Conservation (phyloP, 2,888 invertebrate genomes). For the Bugulina stolonifera region DNA sequence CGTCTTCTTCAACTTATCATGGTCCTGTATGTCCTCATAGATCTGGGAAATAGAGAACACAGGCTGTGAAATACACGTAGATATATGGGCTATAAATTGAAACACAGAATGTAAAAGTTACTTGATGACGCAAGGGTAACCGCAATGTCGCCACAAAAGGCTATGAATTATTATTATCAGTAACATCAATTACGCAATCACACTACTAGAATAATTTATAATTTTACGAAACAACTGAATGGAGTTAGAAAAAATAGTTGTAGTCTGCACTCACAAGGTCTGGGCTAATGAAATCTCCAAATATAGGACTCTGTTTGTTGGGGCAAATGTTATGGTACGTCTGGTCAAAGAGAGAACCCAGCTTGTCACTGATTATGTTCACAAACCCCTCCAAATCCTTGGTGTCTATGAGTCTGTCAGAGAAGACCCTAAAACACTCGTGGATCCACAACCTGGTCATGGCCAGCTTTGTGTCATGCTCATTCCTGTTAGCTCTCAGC, state of each 20-base stretch:
- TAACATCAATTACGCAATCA: too few relatives aligned
- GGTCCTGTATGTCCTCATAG: constrained; percentile 73
- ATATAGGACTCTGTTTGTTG: constrained; percentile 65
- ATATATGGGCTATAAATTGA: too few relatives aligned
- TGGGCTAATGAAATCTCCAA: constrained; percentile 38
- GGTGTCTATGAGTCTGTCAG: constrained; percentile 72
- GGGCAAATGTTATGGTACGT: constrained; percentile 72
- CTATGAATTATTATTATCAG: too few relatives aligned
- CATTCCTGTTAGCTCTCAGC: constrained; percentile 69
- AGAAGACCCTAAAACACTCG: constrained; percentile 76
- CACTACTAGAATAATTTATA: too few relatives aligned
- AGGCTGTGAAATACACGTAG: too few relatives aligned
- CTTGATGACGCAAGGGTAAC: too few relatives aligned
- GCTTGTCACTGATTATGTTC: constrained; percentile 64
- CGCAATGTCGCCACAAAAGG: too few relatives aligned
- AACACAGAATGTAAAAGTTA: too few relatives aligned
- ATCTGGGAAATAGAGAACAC: constrained; percentile 56
- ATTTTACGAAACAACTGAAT: too few relatives aligned
- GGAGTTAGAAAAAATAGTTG: too few relatives aligned
- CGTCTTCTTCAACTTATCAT: constrained; percentile 58
- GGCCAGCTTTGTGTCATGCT: constrained; percentile 66
- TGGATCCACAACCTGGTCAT: constrained; percentile 79
- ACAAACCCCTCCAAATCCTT: constrained; percentile 75
- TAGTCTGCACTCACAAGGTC: constrained; percentile 17
- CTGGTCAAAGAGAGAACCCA: constrained; percentile 73